Base-by-base conservation (phyloP, 2,113 vertebrate species). In the Gallinago paraguaiae region DNA sequence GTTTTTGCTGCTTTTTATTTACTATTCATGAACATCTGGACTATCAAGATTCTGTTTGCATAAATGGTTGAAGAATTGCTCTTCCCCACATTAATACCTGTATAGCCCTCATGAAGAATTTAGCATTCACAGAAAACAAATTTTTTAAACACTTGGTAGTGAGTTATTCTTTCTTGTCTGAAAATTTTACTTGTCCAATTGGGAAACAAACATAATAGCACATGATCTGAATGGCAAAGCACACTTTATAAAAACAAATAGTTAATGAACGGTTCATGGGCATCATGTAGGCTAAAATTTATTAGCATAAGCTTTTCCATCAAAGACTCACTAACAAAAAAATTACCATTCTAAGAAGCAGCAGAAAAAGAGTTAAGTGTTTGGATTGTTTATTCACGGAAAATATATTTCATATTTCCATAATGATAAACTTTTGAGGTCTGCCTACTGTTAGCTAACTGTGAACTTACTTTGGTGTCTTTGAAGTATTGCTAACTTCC, bases 11-110 rank as follows among this genome's bases (percentile, higher is more conserved):
- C 53, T 67, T 93, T 94, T 93, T 92, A 84, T 96, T 96, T 96
- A 95, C 92, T 95, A 93, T 94, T 91, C 95, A 94, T 96, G 96
- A 95, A 96, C 96, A 96, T 95, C 96, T 96, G 96, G 96, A 70
- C 91, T 77, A 87, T 94, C 93, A 91, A 87, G 57, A 89, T 61
- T 91, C 80, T 69, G 39, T 95, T 89, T 89, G 77, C 88, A 74
- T 53, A 86, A 93, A 77, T 16, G 25, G 45, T 35, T 91, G 91
- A 88, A 82, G 57, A 82, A 95, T 17, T 85, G 54, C n/a, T 78
- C 7, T 75, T 86, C 45, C 31, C 41, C 72, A 16, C 65, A 50
- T 50, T 74, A 87, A 80, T 92, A 93, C 74, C 92, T 94, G 50
- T 27, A 33, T 13, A 75, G 19, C 12, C 30, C 30, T 91, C 54